Conservation (phyloP, 2,888 invertebrate genomes). For the Drosophila atripex region DNA sequence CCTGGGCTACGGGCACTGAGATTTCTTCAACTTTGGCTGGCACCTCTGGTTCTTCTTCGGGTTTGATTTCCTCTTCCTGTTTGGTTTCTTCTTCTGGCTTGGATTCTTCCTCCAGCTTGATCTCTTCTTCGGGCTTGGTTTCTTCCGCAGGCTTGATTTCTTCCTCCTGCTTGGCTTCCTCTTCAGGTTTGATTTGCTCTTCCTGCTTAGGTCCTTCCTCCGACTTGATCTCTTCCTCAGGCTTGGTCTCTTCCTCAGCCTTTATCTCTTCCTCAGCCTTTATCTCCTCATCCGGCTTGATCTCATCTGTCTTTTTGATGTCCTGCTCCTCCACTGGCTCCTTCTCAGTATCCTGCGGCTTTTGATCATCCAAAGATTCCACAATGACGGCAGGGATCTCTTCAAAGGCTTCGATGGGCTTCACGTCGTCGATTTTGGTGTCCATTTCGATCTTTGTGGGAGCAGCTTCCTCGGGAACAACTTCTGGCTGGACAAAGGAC, state of each 20-base stretch:
- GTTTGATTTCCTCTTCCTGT: background rate
- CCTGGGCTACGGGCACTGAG: background rate
- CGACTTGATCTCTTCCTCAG: constrained; percentile 23
- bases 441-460: constrained; percentile 17
- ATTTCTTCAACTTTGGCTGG: constrained; percentile 26
- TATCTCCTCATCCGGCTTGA: background rate
- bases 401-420: constrained; percentile 68
- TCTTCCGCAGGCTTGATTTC: constrained; percentile 30
- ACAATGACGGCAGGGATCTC: constrained; percentile 72
- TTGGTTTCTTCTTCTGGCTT: constrained; percentile 10
- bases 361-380: constrained; percentile 55
- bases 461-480: background rate
- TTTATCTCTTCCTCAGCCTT: background rate
- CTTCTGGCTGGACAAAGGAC: constrained; percentile 54
- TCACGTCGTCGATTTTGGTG: constrained; percentile 26
- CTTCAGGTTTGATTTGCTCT: constrained; percentile 35
- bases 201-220: constrained; percentile 17
- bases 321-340: constrained; percentile 2
- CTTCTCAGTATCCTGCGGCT: constrained; percentile 28
- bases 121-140: background rate
- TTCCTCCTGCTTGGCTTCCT: constrained; percentile 22
- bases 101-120: background rate
- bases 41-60: constrained; percentile 23
- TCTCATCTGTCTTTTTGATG: constrained; percentile 10
- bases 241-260: background rate